Conservation (phyloP, 2,888 invertebrate genomes). For the Xestia sexstrigata region DNA sequence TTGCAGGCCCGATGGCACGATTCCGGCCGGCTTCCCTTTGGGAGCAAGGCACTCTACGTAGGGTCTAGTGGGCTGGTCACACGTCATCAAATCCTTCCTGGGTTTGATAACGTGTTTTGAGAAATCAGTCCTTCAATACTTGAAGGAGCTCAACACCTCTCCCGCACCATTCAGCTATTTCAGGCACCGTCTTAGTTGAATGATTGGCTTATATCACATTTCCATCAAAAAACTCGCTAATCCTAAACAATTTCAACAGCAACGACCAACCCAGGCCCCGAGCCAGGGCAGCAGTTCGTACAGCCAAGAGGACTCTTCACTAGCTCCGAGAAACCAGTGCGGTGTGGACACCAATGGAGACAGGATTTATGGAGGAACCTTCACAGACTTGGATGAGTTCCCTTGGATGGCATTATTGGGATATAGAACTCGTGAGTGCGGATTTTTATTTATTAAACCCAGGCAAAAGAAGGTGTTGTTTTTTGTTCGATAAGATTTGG, state of each 20-base stretch:
- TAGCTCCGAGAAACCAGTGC: conserved; percentile 83
- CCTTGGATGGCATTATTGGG: conserved; percentile 92
- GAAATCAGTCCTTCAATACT: neutral
- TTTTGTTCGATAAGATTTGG: too few species aligned
- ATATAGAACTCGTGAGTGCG: conserved; percentile 88
- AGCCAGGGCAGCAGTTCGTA: conserved; percentile 40
- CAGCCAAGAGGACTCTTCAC: conserved; percentile 80
- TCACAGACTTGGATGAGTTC: conserved; percentile 92
- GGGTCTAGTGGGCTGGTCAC: neutral
- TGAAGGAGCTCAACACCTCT: neutral
- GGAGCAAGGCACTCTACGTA: neutral
- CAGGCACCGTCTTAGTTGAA: neutral
- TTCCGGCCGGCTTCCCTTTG: too few species aligned
- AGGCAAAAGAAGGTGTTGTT: too few species aligned
- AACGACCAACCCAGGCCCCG: conserved; percentile 64
- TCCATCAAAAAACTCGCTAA: neutral
- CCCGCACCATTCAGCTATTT: neutral
- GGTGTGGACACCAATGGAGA: conserved; percentile 90
- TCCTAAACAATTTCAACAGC: conserved; percentile 29
- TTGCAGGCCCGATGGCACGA: neutral
- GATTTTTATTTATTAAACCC: neutral
- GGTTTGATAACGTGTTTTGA: neutral
- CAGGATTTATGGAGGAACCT: conserved; percentile 91
- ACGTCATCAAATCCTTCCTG: too few species aligned
- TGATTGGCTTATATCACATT: neutral